Evolutionary conservation across 2,797 vertebrate genomes (phyloP).

Genomic region (Acipenser transmontanus): DNA sequence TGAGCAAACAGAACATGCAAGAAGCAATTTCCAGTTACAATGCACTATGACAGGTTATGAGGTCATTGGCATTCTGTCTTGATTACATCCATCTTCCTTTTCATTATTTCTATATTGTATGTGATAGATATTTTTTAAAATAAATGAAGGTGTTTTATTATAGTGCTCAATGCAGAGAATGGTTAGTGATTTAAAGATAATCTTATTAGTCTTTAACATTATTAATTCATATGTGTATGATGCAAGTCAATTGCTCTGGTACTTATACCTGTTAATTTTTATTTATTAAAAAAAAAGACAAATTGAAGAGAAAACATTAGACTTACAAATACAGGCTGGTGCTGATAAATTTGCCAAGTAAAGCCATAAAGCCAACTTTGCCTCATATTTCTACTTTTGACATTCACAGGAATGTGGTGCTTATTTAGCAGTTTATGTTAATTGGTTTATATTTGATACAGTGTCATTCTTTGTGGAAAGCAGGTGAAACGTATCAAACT

Average conservation of each 20-base stretch:
- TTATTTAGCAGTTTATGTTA: too few relatives aligned
- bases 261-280: not conserved
- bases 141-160: conserved; percentile 90
- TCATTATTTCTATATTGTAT: conserved; percentile 79
- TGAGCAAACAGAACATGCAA: conserved; percentile 99
- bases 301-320: too few relatives aligned
- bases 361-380: too few relatives aligned
- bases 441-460: too few relatives aligned
- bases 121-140: conserved; percentile 93
- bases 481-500: too few relatives aligned
- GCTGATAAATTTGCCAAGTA: too few relatives aligned
- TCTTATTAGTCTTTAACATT: conserved; percentile 85
- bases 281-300: not conserved
- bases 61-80: conserved; percentile 94
- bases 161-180: conserved; percentile 77
- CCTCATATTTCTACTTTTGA: too few relatives aligned
- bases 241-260: conserved; percentile 43
- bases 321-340: too few relatives aligned
- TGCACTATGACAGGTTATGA: conserved; percentile 98
- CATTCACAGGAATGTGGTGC: too few relatives aligned
- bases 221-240: conserved; percentile 78
- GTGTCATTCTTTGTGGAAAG: too few relatives aligned
- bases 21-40: conserved; percentile 99
- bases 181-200: conserved; percentile 93
- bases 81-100: conserved; percentile 78